Percentiles rank a stretch among this genome's conserved stretches.
Conservation (phyloP, 2,888 invertebrate genomes). For the Cylloceria caligata region DNA sequence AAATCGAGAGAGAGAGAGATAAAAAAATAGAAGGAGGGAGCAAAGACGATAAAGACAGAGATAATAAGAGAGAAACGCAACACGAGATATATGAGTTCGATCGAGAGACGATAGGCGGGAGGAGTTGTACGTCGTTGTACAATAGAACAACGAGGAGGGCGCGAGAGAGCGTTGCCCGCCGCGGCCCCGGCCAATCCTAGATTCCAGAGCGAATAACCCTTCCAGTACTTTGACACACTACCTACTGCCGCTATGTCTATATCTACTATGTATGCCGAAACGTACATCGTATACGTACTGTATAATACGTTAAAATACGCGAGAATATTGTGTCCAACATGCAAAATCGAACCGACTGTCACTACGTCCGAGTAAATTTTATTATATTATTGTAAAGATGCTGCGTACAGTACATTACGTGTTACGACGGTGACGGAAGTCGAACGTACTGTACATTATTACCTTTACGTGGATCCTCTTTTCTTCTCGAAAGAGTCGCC, state of each 20-base stretch:
- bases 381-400: constrained; percentile 14
- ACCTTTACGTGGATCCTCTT: neutral
- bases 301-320: neutral
- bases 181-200: constrained; percentile 43
- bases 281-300: neutral
- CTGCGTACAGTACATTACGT: constrained; percentile 1
- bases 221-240: constrained; percentile 28
- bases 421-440: neutral
- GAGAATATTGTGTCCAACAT: constrained; percentile 12
- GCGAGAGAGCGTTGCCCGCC: constrained; percentile 60
- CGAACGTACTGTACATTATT: neutral
- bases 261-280: neutral
- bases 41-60: constrained; percentile 11
- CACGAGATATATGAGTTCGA: constrained; percentile 54
- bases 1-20: neutral
- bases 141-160: constrained; percentile 39
- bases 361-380: constrained; percentile 3
- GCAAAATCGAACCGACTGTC: neutral
- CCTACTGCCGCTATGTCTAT: neutral
- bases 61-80: constrained; percentile 17
- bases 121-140: constrained; percentile 29
- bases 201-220: constrained; percentile 47
- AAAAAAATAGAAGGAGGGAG: constrained; percentile 30
- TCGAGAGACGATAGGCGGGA: constrained; percentile 39
- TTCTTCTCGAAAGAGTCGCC: neutral